These are phyloP conservation scores for Mionectes macconnelli DNA, from an alignment of 2,113 vertebrate species.

Conservation along the genomic window DNA sequence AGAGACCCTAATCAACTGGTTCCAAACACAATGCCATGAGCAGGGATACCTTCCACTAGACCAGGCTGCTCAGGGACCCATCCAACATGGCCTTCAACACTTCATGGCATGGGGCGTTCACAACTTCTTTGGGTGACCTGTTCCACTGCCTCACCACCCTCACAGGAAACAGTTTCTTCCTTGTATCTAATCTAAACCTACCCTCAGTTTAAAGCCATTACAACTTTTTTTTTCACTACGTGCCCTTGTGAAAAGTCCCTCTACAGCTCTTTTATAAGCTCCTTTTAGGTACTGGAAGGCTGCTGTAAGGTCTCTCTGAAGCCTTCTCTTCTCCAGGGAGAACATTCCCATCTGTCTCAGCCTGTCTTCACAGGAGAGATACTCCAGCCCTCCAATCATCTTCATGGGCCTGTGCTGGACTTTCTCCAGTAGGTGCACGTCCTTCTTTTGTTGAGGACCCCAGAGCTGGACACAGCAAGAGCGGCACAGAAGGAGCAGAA, in stretches of 20 bases:
- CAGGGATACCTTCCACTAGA: background rate
- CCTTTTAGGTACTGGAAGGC: background rate
- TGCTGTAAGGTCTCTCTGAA: background rate
- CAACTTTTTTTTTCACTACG: background rate
- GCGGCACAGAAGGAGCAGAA: rapidly evolving
- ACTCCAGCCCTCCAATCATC: background rate
- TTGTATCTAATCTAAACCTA: background rate
- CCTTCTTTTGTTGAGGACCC: background rate
- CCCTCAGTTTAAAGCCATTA: background rate
- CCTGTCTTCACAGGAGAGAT: background rate
- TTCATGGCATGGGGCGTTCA: background rate
- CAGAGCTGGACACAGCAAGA: background rate
- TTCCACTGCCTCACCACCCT: background rate
- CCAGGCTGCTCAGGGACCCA: background rate
- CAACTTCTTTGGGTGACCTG: too few relatives aligned
- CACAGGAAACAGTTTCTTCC: background rate
- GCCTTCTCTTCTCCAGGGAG: background rate
- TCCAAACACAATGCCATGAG: background rate
- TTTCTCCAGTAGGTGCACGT: background rate
- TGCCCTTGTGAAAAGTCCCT: background rate
- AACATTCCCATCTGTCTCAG: background rate
- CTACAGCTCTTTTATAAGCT: background rate
- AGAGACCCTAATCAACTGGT: rapidly evolving
- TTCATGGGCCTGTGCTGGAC: background rate
- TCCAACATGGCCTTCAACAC: background rate